Evolutionary conservation across 2,888 invertebrate species (phyloP).

Genomic region (Thumatha senex): DNA sequence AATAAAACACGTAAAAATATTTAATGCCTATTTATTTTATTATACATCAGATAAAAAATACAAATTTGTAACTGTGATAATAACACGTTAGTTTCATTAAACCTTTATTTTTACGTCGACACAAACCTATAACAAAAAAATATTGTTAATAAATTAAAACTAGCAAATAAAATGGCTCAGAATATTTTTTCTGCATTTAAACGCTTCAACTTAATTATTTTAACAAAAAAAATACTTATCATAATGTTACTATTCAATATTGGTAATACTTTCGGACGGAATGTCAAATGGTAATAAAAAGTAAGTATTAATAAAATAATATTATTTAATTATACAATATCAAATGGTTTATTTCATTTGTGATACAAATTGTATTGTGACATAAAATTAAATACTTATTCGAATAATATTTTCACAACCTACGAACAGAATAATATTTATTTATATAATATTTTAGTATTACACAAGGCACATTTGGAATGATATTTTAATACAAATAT

Average conservation of each 20-base stretch:
- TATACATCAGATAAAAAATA: slow-evolving; percentile 71
- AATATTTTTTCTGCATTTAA: slow-evolving; percentile 40
- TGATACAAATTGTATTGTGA: slow-evolving; percentile 46
- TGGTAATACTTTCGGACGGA: slow-evolving; percentile 78
- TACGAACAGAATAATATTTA: slow-evolving; percentile 34
- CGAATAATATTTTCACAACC: slow-evolving; percentile 59
- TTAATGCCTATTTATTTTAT: slow-evolving; percentile 53
- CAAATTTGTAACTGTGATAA: slow-evolving; percentile 70
- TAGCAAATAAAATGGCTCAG: slow-evolving; percentile 47
- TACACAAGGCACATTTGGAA: slow-evolving; percentile 36
- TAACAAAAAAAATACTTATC: slow-evolving; percentile 17
- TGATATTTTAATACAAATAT: slow-evolving; percentile 3
- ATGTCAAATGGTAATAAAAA: slow-evolving; percentile 49
- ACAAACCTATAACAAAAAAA: slow-evolving; percentile 31
- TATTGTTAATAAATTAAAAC: slow-evolving; percentile 41
- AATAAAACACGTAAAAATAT: slow-evolving; percentile 30
- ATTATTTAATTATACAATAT: slow-evolving; percentile 25
- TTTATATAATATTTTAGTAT: slow-evolving; percentile 8
- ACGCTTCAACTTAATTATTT: slow-evolving; percentile 26
- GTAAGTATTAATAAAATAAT: slow-evolving; percentile 3
- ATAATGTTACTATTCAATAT: slow-evolving; percentile 42
- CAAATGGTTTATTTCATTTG: slow-evolving; percentile 34
- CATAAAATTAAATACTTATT: slow-evolving; percentile 42
- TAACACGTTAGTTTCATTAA: slow-evolving; percentile 46
- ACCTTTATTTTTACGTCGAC: slow-evolving; percentile 16